Evolutionary conservation across 2,113 vertebrate species (phyloP), one percentile per base, ranked within the genome.

Genomic region (Charina bottae): DNA sequence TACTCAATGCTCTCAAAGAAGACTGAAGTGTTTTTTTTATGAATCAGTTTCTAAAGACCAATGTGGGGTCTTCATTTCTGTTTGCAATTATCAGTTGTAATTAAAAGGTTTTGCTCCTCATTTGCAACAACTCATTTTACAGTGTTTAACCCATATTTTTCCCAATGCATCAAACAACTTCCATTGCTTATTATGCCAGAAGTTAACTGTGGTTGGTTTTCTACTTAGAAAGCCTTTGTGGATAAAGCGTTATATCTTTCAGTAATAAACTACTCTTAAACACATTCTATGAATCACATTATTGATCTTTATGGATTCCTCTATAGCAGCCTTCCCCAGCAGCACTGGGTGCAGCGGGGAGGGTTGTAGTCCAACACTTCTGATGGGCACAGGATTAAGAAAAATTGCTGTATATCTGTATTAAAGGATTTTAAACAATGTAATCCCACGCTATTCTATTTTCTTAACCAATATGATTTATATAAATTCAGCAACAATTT

Each of bases 21-120:
- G 28, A 53, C 1, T 1, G 87, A 94, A 87, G 89, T 94, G 91
- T 85, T 93, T 83, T 83, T 85, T 92, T 91, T 93, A 93, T 92
- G 93, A 88, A 72, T 0, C 0, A 55, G 37, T 92, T 96, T 95
- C 92, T 94, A 89, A 96, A 95, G 94, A 95, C 96, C 92, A 93
- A 86, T 91, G 84, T 93, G 92, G 91, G 60, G 46, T 94, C 94
- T 95, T 96, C 90, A 95, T 92, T 94, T 96, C 93, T 94, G 87
- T 96, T 96, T 96, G 92, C 94, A 92, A 85, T 95, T 89, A 72
- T 86, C 91, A 68, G 83, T 94, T 54, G 11, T 91, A 5, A 94
- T 93, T 94, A 94, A 95, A 94, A 92, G 91, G 92, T 94, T 89
- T 58, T 91, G 92, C 58, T 94, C 94, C 94, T 90, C 53, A 92